Base-by-base conservation (phyloP, 2,113 vertebrate species). In the Chloebia gouldiae region DNA sequence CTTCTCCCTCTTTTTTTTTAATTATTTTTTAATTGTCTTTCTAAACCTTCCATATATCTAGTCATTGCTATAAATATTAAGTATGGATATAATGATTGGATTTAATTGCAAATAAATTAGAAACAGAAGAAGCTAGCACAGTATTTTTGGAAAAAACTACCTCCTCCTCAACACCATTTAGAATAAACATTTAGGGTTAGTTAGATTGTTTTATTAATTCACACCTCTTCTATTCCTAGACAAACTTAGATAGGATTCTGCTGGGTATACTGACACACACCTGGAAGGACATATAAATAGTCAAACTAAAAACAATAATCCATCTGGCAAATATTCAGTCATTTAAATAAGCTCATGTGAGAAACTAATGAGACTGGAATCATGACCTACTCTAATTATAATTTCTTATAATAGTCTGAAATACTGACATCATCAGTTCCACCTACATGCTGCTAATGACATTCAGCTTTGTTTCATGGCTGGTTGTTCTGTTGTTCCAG, bases 331-430 rank as follows among this genome's bases (percentile, higher is more conserved):
- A 87, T 68, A 84, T 54, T 71, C 63, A 57, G 35, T 45, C 53
- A 82, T 60, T 79, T 61, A 90, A 75, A 56, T 64, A 72, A 91
- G 78, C 37, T 76, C 69, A 87, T 81, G 45, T 76, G 45, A 85
- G 61, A 95, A 95, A 88, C 42, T 80, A 92, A 80, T 65, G 71
- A 82, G 79, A 88, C 17, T 37, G 75, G 94, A 92, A 83, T 69
- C 11, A 63, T 50, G 57, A 91, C 76, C 28, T 72, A 39, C 33
- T 61, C 65, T 77, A 86, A 83, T 91, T 61, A 66, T 30, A 10
- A 49, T 33, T 79, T 75, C 44, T 56, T 68, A 30, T 24, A 88
- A 71, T 21, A 85, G 49, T 45, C 81, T 89, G 57, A 82, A 94
- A 87, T 76, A 93, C 5, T 86, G 88, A 64, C 1, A 9, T 79